Conservation (phyloP, 1,140 invertebrate genomes). For the Pogonognathellus flavescens region DNA sequence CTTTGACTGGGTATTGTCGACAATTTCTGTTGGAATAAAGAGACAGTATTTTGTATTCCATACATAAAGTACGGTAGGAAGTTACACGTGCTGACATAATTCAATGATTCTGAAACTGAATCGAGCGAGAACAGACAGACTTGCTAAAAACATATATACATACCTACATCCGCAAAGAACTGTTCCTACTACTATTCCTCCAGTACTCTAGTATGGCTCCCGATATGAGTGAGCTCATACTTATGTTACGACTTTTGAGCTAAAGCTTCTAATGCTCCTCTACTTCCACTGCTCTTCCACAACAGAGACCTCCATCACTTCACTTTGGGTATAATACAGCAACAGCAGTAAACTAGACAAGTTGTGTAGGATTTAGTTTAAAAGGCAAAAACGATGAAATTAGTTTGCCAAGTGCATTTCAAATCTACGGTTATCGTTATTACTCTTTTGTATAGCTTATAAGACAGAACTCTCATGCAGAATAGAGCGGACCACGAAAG, state of each 20-base stretch:
- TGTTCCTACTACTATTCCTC: conserved; percentile 6
- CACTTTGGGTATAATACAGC: conserved; percentile 23
- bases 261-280: background rate
- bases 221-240: no score
- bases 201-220: background rate
- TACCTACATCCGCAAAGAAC: background rate
- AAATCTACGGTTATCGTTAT: conserved; percentile 46
- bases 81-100: conserved; percentile 49
- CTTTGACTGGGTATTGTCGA: no score
- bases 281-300: background rate
- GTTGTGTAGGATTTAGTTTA: conserved; percentile 45
- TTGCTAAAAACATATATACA: conserved; percentile 30
- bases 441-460: conserved; percentile 20
- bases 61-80: conserved; percentile 32
- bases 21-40: conserved; percentile 19
- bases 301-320: background rate
- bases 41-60: conserved; percentile 48
- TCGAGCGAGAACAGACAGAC: conserved; percentile 49
- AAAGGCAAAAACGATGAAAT: conserved; percentile 50
- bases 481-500: background rate
- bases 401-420: conserved; percentile 49
- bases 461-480: background rate
- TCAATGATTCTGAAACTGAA: conserved; percentile 50
- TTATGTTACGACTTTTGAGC: background rate
- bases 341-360: conserved; percentile 47